Percentiles rank a stretch among this genome's conserved stretches.
phyloP scores from a whole-genome alignment of 2,797 vertebrate species.

The Eleutherodactylus coqui region DNA sequence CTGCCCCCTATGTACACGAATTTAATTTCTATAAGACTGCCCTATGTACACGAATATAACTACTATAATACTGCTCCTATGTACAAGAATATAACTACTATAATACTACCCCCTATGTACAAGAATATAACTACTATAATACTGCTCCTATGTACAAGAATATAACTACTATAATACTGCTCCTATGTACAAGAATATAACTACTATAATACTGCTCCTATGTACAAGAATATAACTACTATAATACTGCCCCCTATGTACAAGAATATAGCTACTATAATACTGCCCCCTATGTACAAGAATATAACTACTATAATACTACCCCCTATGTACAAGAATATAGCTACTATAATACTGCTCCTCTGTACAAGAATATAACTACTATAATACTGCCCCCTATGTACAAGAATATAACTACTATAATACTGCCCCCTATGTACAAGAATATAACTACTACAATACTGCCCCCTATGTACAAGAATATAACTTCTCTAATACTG shows the following conservation, averaged over 20 bases:
- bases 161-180: background rate
- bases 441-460: background rate
- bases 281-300: background rate
- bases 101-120: background rate
- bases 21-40: too few species aligned
- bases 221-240: background rate
- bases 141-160: background rate
- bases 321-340: background rate
- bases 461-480: background rate
- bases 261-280: background rate
- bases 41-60: background rate
- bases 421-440: background rate
- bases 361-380: background rate
- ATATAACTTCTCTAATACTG: background rate
- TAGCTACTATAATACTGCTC: background rate
- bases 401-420: background rate
- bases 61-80: background rate
- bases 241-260: background rate
- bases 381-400: background rate
- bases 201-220: background rate
- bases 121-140: background rate
- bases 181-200: background rate
- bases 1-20: too few species aligned
- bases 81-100: background rate
- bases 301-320: background rate